phyloP scores from a whole-genome alignment of 1,140 invertebrate species.

The Drusus annulatus region DNA sequence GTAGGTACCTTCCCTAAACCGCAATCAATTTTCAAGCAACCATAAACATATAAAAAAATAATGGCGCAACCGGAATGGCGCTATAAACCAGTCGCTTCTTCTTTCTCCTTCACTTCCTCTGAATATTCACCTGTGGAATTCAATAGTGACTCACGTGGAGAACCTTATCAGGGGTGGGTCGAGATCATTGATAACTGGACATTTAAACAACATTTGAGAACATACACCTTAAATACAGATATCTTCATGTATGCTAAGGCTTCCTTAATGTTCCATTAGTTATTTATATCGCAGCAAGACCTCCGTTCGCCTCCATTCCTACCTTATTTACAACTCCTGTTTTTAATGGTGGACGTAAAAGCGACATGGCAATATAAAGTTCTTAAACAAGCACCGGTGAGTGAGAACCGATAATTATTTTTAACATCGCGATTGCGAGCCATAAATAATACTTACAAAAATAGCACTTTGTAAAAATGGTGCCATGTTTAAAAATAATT shows the following conservation, averaged over 20 bases:
- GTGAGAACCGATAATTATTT: slow-evolving; percentile 9
- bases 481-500: slow-evolving; percentile 26
- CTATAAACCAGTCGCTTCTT: not conserved
- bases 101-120: not conserved
- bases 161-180: not conserved
- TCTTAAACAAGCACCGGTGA: not conserved
- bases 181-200: not conserved
- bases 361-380: slow-evolving; percentile 3
- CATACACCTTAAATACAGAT: no score
- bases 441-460: slow-evolving; percentile 27
- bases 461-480: slow-evolving; percentile 20
- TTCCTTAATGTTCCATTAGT: no score
- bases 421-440: not conserved
- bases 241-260: no score
- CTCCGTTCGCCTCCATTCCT: not conserved
- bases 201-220: no score
- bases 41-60: no score
- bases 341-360: not conserved
- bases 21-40: no score
- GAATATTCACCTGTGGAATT: not conserved
- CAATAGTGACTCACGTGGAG: not conserved
- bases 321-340: not conserved
- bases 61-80: no score
- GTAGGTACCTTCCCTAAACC: no score
- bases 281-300: no score